Percentiles rank a stretch among this genome's conserved stretches.
Evolutionary conservation across 2,888 invertebrate species (phyloP).

Genomic region (Eurytoma adleriae): DNA sequence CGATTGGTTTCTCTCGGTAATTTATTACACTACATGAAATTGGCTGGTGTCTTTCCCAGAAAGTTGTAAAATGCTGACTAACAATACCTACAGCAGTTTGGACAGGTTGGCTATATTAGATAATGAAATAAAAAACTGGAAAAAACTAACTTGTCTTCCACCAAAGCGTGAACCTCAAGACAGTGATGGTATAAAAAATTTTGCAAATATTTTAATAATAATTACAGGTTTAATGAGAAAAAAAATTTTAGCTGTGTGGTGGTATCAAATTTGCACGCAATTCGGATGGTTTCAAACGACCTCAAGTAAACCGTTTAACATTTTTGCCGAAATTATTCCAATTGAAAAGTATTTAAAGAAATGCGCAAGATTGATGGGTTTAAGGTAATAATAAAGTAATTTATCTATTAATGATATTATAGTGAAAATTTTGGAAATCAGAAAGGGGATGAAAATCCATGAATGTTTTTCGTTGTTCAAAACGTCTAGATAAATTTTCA

Average conservation of each 20-base stretch:
- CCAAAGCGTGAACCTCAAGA: too few relatives aligned
- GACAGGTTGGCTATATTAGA: conserved; percentile 86
- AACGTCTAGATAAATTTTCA: too few relatives aligned
- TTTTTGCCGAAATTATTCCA: conserved; percentile 86
- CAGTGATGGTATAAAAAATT: too few relatives aligned
- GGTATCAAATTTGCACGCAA: conserved; percentile 96
- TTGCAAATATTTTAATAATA: too few relatives aligned
- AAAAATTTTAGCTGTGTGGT: conserved; percentile 79
- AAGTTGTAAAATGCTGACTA: conserved; percentile 86
- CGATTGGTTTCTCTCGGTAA: too few relatives aligned
- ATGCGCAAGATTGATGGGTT: conserved; percentile 89
- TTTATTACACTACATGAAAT: too few relatives aligned
- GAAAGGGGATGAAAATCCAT: too few relatives aligned
- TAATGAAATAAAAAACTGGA: conserved; percentile 81
- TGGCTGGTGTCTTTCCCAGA: conserved; percentile 65
- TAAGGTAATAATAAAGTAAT: conserved; percentile 77
- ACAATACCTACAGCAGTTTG: conserved; percentile 79
- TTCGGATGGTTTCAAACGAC: conserved; percentile 94
- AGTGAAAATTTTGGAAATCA: too few relatives aligned
- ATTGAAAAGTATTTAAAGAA: conserved; percentile 87
- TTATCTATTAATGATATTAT: neutral
- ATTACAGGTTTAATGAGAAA: too few relatives aligned
- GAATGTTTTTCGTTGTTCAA: too few relatives aligned
- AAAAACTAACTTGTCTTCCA: conserved; percentile 82
- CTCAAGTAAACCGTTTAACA: conserved; percentile 81